A percentile compares a stretch with the other conserved stretches of the same genome.
Conservation (phyloP, 30 jellyfish, hydroid and myxozoan genomes). For the Sanderia malayensis region DNA sequence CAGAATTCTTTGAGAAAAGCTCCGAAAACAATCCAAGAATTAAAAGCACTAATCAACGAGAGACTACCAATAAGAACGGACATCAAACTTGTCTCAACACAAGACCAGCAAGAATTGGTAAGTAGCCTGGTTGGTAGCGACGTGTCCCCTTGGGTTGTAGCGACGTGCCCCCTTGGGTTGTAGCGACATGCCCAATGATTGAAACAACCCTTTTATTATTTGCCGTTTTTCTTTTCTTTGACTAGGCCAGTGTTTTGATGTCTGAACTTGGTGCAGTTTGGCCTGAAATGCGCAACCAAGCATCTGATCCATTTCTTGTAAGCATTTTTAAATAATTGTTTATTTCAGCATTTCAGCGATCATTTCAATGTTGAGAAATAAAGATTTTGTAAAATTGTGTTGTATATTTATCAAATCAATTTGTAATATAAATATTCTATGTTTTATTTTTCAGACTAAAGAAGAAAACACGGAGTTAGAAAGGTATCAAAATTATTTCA, state of each 20-base stretch:
- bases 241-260: background rate
- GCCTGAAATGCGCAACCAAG: constrained; percentile 78
- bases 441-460: constrained; percentile 10
- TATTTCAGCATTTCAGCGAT: too few relatives aligned
- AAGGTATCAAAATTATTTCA: constrained; percentile 33
- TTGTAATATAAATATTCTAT: background rate
- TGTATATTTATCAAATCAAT: too few relatives aligned
- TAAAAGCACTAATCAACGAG: constrained; percentile 40
- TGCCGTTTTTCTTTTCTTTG: background rate
- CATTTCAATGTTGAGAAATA: too few relatives aligned
- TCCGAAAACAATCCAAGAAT: constrained; percentile 48
- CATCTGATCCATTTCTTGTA: constrained; percentile 79
- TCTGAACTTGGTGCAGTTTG: constrained; percentile 58
- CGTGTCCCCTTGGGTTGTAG: too few relatives aligned
- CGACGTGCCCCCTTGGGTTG: too few relatives aligned
- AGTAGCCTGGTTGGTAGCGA: too few relatives aligned
- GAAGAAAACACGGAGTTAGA: constrained; percentile 43
- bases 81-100: constrained; percentile 19
- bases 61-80: constrained; percentile 52
- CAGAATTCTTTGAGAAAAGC: constrained; percentile 45
- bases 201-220: too few relatives aligned
- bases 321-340: too few relatives aligned
- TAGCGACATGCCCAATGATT: too few relatives aligned
- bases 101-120: constrained; percentile 52
- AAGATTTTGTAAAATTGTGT: too few relatives aligned